Evolutionary conservation across 2,113 vertebrate genomes (phyloP), one percentile per base, ranked within the genome.

Genomic region (Taurulus bubalis): DNA sequence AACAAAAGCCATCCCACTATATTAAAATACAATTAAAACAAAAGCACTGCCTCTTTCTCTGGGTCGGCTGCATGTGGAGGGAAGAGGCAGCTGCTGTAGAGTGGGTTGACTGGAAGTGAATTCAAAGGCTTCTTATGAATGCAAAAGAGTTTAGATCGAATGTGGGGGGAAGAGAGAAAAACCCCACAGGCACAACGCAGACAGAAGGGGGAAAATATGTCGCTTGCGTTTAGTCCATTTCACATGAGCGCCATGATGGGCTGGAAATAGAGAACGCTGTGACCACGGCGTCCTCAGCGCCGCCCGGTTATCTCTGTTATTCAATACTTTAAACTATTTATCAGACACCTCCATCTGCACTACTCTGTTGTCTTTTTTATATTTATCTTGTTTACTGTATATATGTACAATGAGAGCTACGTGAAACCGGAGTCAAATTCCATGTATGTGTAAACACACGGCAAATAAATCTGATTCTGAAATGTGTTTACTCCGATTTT

Each of bases 231-330:
- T 8, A 66, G 68, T 81, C 68, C 30, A 6, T 63, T 73, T 47
- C 32, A 60, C 45, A 69, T 2, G 77, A 85, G 36, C 79, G 79
- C 58, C 53, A 15, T 64, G 67, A 72, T 64, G 66, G 62, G 63
- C 63, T 83, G 59, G 42, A 90, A 89, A 77, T 79, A 70, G 64
- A 26, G 83, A 77, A 42, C 30, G n/a, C 51, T 66, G 28, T 58
- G 40, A 77, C 28, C 38, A 24, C 14, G 28, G 36, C 18, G 58
- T 8, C 59, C 20, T 62, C 22, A 32, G 26, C 64, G 77, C 40
- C 51, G 40, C 60, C 24, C 7, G 14, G 5, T 64, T 77, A 84
- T 11, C 40, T 75, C 38, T n/a, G 24, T 68, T 77, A 47, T 56
- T 68, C 51, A 62, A 38, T 6, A 12, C 15, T 38, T 38, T 34